Conservation (phyloP, 1,140 invertebrate genomes). For the Caenorhabditis inopinata region DNA sequence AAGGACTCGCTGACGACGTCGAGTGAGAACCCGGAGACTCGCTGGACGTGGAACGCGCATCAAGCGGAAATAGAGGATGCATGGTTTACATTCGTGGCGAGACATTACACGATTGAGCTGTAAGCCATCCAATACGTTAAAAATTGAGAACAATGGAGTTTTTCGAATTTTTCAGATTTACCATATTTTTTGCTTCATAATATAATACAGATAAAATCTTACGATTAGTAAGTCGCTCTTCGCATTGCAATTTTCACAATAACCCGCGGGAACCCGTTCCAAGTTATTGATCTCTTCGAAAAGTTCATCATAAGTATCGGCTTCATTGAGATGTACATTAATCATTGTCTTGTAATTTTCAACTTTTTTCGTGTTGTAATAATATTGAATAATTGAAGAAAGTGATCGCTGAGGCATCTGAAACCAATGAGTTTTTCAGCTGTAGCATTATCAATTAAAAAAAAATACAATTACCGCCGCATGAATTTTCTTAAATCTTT, state of each 20-base stretch:
- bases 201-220: no score
- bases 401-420: background rate
- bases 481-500: conserved; percentile 1
- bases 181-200: no score
- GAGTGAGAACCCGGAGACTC: background rate
- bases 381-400: background rate
- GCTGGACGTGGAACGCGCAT: background rate
- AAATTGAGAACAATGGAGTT: background rate
- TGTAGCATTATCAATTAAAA: background rate
- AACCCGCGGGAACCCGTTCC: background rate
- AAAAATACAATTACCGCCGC: background rate
- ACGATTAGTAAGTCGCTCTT: background rate
- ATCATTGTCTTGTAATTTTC: background rate
- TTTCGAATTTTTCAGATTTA: no score
- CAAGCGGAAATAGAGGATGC: background rate
- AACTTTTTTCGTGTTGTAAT: background rate
- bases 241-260: background rate
- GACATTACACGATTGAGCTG: background rate
- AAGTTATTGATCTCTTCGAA: background rate
- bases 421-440: background rate
- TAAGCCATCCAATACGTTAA: no score
- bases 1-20: background rate
- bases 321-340: background rate
- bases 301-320: background rate
- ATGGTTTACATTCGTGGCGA: background rate